phyloP scores from a whole-genome alignment of 2,113 vertebrate species.

The Chrysochloris asiatica region DNA sequence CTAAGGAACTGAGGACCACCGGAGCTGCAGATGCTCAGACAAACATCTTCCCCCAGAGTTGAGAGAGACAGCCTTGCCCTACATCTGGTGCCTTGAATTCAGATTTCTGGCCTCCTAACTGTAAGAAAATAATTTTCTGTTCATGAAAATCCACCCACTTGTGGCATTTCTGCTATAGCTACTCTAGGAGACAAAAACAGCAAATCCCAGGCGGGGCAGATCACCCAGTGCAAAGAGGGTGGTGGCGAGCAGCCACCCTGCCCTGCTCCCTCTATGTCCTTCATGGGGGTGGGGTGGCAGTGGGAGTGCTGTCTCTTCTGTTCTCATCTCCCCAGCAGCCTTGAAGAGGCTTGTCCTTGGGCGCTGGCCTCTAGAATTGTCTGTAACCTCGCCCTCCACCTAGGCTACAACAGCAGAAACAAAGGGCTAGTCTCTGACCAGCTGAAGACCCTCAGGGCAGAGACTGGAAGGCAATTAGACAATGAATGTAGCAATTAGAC shows the following conservation, averaged over 20 bases:
- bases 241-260: accelerated
- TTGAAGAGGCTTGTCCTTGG: not conserved
- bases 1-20: not conserved
- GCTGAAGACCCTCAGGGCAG: not conserved
- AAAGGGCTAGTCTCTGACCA: not conserved
- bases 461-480: not conserved
- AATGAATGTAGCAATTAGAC: not conserved
- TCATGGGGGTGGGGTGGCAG: too few relatives aligned
- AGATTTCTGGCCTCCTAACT: not conserved
- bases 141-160: not conserved
- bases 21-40: too few relatives aligned
- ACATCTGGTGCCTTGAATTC: not conserved
- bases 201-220: not conserved
- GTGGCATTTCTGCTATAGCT: not conserved
- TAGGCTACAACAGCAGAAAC: not conserved
- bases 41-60: too few relatives aligned
- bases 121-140: not conserved
- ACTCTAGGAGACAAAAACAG: not conserved
- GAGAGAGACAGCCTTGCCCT: not conserved
- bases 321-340: not conserved
- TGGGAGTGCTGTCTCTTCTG: too few relatives aligned
- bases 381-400: not conserved
- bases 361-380: not conserved
- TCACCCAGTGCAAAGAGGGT: not conserved
- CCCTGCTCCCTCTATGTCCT: not conserved